A percentile compares a stretch with the other conserved stretches of the same genome.
Conservation (phyloP, 1,140 invertebrate genomes). For the Cotesia glomerata region DNA sequence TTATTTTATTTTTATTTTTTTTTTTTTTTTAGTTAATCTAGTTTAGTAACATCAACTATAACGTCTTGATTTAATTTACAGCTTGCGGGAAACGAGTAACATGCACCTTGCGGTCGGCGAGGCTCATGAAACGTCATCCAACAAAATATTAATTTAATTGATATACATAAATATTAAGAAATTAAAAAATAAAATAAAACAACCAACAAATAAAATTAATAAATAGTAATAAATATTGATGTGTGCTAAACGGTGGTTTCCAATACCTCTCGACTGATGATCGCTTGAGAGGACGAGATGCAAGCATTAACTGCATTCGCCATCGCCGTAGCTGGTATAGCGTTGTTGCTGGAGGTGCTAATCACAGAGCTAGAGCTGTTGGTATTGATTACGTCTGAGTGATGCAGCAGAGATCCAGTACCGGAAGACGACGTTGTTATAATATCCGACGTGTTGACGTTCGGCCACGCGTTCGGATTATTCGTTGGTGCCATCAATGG, state of each 20-base stretch:
- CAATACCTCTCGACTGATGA: constrained; percentile 69
- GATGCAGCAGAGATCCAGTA: constrained; percentile 34
- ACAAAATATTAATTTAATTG: not conserved
- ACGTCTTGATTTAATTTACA: not conserved
- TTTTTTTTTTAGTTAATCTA: no score
- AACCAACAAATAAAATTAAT: constrained; percentile 2
- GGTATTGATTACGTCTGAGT: constrained; percentile 48
- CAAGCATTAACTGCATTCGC: constrained; percentile 46
- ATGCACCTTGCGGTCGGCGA: constrained; percentile 12
- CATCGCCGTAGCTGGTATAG: constrained; percentile 22
- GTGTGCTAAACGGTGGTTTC: constrained; percentile 67
- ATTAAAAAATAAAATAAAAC: constrained; percentile 12
- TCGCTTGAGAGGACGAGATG: constrained; percentile 55
- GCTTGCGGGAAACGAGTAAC: constrained; percentile 13
- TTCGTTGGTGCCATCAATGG: constrained; percentile 54
- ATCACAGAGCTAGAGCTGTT: constrained; percentile 34
- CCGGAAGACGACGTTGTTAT: constrained; percentile 41
- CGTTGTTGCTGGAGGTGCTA: constrained; percentile 33
- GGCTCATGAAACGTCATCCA: not conserved
- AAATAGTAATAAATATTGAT: not conserved
- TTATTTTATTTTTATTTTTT: not conserved
- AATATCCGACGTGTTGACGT: constrained; percentile 45
- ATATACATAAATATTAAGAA: not conserved
- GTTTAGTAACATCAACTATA: no score
- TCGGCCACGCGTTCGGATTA: constrained; percentile 54